Base-by-base conservation (phyloP, 2,888 invertebrate species). In the Chironomus tentans region DNA sequence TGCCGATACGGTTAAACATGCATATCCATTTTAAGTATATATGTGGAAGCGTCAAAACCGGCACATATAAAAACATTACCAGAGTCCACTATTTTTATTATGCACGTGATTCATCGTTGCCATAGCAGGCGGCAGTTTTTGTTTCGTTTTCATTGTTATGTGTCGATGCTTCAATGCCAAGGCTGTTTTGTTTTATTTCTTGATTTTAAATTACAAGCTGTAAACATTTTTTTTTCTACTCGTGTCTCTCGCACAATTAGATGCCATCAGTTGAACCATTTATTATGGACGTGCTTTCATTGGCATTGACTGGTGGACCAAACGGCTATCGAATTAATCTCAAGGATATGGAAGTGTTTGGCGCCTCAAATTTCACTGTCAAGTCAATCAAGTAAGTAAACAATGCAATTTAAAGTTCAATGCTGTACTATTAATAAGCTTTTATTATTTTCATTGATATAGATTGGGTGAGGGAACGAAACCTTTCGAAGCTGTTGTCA, bases 261-360 rank as follows among this genome's bases (percentile, higher is more conserved):
- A 80, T 91, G 78, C 91, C 91, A 2, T 85, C 89, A 1, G 85
- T 90, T 73, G 91, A 91, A 80, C 91, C 91, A 3, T 87, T 90
- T 79, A 82, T 85, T 76, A 85, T 90, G 84, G 88, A 89, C 77
- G 86, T 88, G 78, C 80, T 91, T 28, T 85, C 89, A 13, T 82
- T 91, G 79, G 87, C 84, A 80, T 83, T 83, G 78, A 88, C 83
- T 77, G 88, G 83, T 77, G 88, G 85, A 68, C 86, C 85, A 75
- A 87, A 85, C 80, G 88, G 85, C 76, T 90, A 91, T 77, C 87
- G 85, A 81, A 85, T 90, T 61, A 86, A 86, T 1, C 82, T 88
- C 71, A 86, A 84, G 77, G 86, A 90, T 78, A 86, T 90, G 78
- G 86, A 87, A 77, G 87, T 89, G 3, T 87, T 83, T 78, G 90